Conservation (phyloP, 2,113 vertebrate genomes). For the Ceyx cyanopectus region DNA sequence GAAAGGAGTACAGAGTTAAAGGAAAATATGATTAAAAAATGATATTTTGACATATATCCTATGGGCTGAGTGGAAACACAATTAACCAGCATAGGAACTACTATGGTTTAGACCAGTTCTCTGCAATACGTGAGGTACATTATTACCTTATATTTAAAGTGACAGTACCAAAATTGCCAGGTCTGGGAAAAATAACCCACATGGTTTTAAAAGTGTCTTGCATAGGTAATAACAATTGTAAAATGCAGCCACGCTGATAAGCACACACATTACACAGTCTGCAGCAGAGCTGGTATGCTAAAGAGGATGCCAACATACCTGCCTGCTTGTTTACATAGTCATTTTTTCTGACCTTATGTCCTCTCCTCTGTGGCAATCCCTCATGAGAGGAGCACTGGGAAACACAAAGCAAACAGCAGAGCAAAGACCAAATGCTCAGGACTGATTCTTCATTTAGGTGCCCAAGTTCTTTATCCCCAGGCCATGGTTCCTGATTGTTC, state of each 20-base stretch:
- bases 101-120: background rate
- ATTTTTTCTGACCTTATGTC: background rate
- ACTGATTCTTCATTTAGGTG: background rate
- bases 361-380: background rate
- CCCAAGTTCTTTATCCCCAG: background rate
- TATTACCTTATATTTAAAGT: constrained; percentile 11
- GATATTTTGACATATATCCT: background rate
- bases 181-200: background rate
- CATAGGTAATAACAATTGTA: background rate
- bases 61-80: background rate
- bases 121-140: background rate
- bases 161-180: background rate
- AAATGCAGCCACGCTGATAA: background rate
- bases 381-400: background rate
- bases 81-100: background rate
- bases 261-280: background rate
- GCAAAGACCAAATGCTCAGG: background rate
- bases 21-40: too few species aligned
- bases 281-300: background rate
- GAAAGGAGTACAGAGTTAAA: background rate
- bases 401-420: background rate
- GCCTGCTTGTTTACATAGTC: background rate
- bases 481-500: fast-evolving
- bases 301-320: background rate
- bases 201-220: background rate